A percentile compares a stretch with the other conserved stretches of the same genome.
Evolutionary conservation across 2,888 invertebrate species (phyloP).

Genomic region (Amorpha juglandis): DNA sequence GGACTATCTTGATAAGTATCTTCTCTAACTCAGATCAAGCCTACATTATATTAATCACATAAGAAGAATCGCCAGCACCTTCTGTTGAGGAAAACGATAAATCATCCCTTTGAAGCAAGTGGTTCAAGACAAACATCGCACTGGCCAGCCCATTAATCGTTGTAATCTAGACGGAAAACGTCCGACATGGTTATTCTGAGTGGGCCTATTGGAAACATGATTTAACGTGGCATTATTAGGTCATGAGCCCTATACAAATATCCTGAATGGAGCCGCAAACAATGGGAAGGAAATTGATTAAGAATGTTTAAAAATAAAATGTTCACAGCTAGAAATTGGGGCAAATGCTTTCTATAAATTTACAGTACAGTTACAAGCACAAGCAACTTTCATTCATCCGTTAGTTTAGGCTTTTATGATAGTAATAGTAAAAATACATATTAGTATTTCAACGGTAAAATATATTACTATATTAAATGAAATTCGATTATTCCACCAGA

Average conservation of each 20-base stretch:
- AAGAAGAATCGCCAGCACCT: conserved; percentile 39
- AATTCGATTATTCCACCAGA: too few relatives aligned
- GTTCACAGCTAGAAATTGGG: too few relatives aligned
- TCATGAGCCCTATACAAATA: background rate
- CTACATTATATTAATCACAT: conserved; percentile 5
- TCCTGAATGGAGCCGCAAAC: background rate
- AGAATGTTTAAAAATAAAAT: too few relatives aligned
- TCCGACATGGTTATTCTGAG: conserved; percentile 45
- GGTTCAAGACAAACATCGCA: conserved; percentile 72
- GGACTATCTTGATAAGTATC: background rate
- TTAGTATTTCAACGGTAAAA: too few relatives aligned
- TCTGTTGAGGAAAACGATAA: conserved; percentile 32
- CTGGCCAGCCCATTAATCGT: conserved; percentile 66
- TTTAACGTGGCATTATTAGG: conserved; percentile 5
- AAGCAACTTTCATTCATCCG: too few relatives aligned
- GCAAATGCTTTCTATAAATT: too few relatives aligned
- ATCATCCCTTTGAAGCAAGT: conserved; percentile 40
- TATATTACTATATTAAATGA: too few relatives aligned
- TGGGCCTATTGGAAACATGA: conserved; percentile 49
- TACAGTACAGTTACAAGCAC: too few relatives aligned
- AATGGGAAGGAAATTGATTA: too few relatives aligned
- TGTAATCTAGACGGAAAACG: conserved; percentile 75
- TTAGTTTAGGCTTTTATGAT: too few relatives aligned
- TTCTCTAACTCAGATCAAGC: background rate
- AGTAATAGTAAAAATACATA: too few relatives aligned